Evolutionary conservation across 2,888 invertebrate species (phyloP).

Genomic region (Cephus sareptanus): DNA sequence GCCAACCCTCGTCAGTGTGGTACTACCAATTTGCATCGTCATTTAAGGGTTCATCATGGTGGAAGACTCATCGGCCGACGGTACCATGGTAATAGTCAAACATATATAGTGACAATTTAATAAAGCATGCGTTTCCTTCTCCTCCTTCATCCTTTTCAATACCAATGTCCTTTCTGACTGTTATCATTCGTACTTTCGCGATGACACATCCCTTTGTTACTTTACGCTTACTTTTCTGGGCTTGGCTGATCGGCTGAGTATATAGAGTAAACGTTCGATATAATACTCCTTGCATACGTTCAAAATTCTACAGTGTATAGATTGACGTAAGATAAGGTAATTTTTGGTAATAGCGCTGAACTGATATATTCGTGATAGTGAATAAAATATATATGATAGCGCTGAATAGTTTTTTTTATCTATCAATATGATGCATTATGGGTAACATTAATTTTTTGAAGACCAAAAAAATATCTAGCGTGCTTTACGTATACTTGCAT

Average conservation of each 20-base stretch:
- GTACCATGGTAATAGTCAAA: constrained; percentile 56
- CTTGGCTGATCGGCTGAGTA: background rate
- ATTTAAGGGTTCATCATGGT: constrained; percentile 62
- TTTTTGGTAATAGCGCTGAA: background rate
- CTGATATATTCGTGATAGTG: background rate
- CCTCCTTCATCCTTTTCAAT: background rate
- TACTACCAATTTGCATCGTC: constrained; percentile 63
- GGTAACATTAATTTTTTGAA: background rate
- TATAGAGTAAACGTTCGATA: background rate
- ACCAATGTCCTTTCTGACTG: background rate
- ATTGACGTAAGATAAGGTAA: background rate
- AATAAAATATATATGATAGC: background rate
- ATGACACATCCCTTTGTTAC: background rate
- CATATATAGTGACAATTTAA: background rate
- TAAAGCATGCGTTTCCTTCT: background rate
- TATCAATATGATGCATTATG: background rate
- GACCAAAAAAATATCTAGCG: background rate
- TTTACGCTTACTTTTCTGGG: background rate
- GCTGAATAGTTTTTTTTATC: background rate
- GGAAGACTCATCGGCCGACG: constrained; percentile 61
- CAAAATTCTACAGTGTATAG: background rate
- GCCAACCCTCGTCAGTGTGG: constrained; percentile 64
- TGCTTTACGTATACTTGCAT: background rate
- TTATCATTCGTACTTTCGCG: background rate
- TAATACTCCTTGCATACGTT: background rate